A percentile compares a stretch with the other conserved stretches of the same genome.
Conservation (phyloP, 2,888 invertebrate genomes). For the Cantharis rufa region DNA sequence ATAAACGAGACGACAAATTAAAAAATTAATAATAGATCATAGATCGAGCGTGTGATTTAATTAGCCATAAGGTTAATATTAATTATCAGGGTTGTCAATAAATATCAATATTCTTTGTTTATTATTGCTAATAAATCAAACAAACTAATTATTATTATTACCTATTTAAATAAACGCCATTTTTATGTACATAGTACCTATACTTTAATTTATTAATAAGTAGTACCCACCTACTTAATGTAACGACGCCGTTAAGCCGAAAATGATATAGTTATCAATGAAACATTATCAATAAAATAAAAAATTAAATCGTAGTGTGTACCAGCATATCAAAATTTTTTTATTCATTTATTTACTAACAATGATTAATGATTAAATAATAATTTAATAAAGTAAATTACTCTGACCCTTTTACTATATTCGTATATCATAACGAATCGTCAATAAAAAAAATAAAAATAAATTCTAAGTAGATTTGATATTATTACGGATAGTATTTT, state of each 20-base stretch:
- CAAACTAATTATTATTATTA: not conserved
- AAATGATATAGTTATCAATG: not conserved
- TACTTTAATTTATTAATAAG: too few species aligned
- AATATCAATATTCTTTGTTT: not conserved
- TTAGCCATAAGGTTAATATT: not conserved
- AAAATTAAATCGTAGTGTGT: conserved; percentile 10
- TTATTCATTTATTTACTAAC: conserved; percentile 11
- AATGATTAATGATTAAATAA: conserved; percentile 25
- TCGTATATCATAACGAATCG: not conserved
- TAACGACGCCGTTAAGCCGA: not conserved
- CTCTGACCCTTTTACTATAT: conserved; percentile 4
- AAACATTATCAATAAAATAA: not conserved
- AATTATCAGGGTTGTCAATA: not conserved
- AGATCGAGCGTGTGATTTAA: not conserved
- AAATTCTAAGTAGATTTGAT: not conserved
- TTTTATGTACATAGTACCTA: not conserved
- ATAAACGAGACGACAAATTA: not conserved
- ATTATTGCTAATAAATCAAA: not conserved
- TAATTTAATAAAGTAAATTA: conserved; percentile 19
- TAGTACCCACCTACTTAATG: too few species aligned
- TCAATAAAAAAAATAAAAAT: not conserved
- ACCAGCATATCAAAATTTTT: conserved; percentile 11
- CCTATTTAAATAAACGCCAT: not conserved
- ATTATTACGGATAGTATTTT: not conserved
- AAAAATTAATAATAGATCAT: not conserved